Base-by-base conservation (phyloP, 2,113 vertebrate species). In the Thryonomys swinderianus region DNA sequence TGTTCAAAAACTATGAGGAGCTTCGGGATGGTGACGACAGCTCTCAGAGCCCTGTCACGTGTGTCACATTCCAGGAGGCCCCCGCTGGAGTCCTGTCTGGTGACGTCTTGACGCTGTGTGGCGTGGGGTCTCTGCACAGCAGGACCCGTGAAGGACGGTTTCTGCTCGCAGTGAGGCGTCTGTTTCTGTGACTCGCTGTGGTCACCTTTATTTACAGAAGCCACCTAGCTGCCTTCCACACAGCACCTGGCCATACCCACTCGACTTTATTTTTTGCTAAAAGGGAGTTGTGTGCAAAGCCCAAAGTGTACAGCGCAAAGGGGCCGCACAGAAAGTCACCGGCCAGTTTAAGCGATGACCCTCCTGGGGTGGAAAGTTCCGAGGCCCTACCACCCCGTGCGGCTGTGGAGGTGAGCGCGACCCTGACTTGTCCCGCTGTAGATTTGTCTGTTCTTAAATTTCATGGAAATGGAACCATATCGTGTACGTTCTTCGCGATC, bases 331-430 rank as follows among this genome's bases (percentile, higher is more conserved):
- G 34, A 21, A 62, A 20, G 16, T 25, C 16, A 55, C 48, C 87
- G 27, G 34, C 34, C 6, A 4, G 14, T 11, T 42, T 25, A 71
- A 45, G 78, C 17, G 0, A n/a, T 34, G 83, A 34, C 37, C 45
- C 91, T 45, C 1, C 20, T 37, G 2, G n/a, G 71, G 48, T 12
- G 40, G 55, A 71, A 78, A 37, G 37, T 37, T 51, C 64, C 51
- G 0, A 0, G 14, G n/a, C 55, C 6, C 66, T 23, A 13, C 37
- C 2, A 17, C 59, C 59, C 9, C 0, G 5, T 4, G 27, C n/a
- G 3, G 37, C n/a, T 12, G 18, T 34, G 2, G 30, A 32, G 37
- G 8, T 32, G 6, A 30, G n/a, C n/a, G 32, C 2, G 34, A 8
- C 5, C 21, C 62, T 21, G 23, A 5, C 34, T 79, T 45, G 27